These are phyloP conservation scores for Euwallacea similis DNA, from an alignment of 1,140 invertebrate species.

Conservation along the genomic window DNA sequence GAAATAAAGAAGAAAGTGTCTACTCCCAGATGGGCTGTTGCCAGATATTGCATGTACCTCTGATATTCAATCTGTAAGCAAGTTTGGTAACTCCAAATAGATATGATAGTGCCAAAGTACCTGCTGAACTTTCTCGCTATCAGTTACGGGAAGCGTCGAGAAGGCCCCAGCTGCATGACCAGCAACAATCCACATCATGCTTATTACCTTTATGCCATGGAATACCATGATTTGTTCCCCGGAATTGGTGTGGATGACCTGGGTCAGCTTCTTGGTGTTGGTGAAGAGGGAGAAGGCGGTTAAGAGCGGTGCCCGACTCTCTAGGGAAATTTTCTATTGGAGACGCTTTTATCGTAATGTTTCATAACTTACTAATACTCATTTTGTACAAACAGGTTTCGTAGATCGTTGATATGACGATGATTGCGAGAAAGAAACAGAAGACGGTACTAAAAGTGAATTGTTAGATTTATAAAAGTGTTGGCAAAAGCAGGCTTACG, in stretches of 20 bases:
- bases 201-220: slow-evolving; percentile 49
- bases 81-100: background rate
- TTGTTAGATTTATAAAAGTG: background rate
- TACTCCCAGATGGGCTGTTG: slow-evolving; percentile 38
- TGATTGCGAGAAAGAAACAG: background rate
- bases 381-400: background rate
- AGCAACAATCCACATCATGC: slow-evolving; percentile 50
- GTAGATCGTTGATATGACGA: slow-evolving; percentile 10
- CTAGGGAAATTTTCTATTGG: slow-evolving; percentile 6
- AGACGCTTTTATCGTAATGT: background rate
- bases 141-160: slow-evolving; percentile 11
- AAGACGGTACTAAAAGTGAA: slow-evolving; percentile 11
- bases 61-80: slow-evolving; percentile 18
- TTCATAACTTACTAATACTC: slow-evolving; percentile 7
- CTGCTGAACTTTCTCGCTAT: slow-evolving; percentile 12
- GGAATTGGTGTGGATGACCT: slow-evolving; percentile 3
- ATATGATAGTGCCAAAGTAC: slow-evolving; percentile 4
- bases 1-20: slow-evolving; percentile 49
- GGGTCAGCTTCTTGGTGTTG: slow-evolving; percentile 41
- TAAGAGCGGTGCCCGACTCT: slow-evolving; percentile 13
- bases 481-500: slow-evolving; percentile 41
- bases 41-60: slow-evolving; percentile 35
- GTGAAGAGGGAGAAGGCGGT: slow-evolving; percentile 40
- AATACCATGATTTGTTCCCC: slow-evolving; percentile 47
- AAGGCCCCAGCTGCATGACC: slow-evolving; percentile 40